Conservation (phyloP, 2,113 vertebrate genomes). For the Elephas maximus region DNA sequence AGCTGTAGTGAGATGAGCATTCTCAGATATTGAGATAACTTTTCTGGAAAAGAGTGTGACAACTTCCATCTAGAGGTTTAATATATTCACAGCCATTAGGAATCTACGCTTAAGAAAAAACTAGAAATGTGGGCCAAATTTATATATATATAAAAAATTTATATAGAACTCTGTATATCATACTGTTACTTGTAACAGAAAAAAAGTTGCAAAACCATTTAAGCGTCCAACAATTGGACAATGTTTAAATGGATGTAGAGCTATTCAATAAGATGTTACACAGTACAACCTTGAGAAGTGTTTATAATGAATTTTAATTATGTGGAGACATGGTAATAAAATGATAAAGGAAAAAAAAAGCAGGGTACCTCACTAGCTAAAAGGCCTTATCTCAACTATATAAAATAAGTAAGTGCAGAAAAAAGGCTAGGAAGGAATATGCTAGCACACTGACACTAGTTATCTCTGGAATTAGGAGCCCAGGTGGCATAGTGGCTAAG, state of each 20-base stretch:
- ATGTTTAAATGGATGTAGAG: not conserved
- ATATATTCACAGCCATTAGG: not conserved
- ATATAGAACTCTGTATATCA: not conserved
- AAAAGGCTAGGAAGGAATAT: not conserved
- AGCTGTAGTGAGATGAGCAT: not conserved
- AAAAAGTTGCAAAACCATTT: constrained; percentile 22
- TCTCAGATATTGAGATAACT: not conserved
- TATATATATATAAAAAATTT: not conserved
- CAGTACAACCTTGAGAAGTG: not conserved
- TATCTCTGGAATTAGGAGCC: not conserved
- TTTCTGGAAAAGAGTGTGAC: not conserved
- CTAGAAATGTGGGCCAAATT: constrained; percentile 11
- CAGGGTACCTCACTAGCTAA: not conserved
- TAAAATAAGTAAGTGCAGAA: not conserved
- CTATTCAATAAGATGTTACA: not conserved
- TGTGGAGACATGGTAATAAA: not conserved
- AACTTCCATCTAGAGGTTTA: not conserved
- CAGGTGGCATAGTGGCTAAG: not conserved
- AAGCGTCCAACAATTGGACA: not conserved
- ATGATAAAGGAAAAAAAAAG: not conserved
- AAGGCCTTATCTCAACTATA: not conserved
- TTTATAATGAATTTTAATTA: not conserved
- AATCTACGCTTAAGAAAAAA: not conserved
- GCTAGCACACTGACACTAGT: not conserved
- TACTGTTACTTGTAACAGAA: not conserved